Percentiles rank a stretch among this genome's conserved stretches.
Evolutionary conservation across 2,888 invertebrate genomes (phyloP).

Genomic region (Clanis bilineata): DNA sequence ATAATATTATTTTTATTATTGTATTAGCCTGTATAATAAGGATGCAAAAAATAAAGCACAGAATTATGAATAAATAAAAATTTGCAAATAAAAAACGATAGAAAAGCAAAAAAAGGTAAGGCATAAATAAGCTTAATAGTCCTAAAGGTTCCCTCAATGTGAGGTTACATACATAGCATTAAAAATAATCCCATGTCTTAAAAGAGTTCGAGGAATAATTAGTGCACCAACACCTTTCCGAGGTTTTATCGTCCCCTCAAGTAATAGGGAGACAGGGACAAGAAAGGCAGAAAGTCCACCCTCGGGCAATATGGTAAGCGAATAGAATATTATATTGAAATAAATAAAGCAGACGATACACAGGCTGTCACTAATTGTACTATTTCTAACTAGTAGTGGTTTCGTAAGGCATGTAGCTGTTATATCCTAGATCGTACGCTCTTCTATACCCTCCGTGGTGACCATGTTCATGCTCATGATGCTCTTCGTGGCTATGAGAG

Average conservation of each 20-base stretch:
- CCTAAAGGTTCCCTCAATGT: not conserved
- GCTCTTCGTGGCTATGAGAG: constrained; percentile 87
- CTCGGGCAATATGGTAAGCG: too few relatives aligned
- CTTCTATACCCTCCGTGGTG: constrained; percentile 81
- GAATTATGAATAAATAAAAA: not conserved
- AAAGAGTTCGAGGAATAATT: too few relatives aligned
- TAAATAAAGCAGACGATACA: not conserved
- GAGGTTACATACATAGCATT: not conserved
- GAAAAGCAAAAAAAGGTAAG: not conserved
- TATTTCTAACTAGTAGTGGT: constrained; percentile 43
- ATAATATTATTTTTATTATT: too few relatives aligned
- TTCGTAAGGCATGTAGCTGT: constrained; percentile 72
- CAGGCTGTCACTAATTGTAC: not conserved
- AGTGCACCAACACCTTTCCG: too few relatives aligned
- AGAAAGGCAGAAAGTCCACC: too few relatives aligned
- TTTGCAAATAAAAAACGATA: not conserved
- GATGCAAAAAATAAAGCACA: not conserved
- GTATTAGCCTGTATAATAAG: constrained; percentile 22
- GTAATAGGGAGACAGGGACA: too few relatives aligned
- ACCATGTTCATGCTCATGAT: constrained; percentile 78
- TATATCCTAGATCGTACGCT: constrained; percentile 75
- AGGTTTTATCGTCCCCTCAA: too few relatives aligned
- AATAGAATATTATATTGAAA: not conserved
- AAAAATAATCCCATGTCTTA: too few relatives aligned
- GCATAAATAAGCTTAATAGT: not conserved